Percentiles rank a stretch among this genome's conserved stretches.
These are phyloP conservation scores for Cebus imitator DNA, from an alignment of 2,113 vertebrate genomes.

Conservation along the genomic window DNA sequence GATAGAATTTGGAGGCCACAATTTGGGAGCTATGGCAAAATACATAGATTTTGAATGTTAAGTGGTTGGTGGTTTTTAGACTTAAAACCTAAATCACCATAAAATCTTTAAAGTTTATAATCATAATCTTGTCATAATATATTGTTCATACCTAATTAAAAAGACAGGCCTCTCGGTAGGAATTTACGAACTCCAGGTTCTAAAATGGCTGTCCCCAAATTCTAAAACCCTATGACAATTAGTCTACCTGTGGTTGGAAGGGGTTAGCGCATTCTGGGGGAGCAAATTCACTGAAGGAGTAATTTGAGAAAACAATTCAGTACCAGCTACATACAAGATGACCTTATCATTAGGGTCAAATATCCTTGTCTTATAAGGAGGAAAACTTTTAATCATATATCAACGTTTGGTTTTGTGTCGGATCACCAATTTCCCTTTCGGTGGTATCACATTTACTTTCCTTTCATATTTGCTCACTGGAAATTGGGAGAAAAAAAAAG, in stretches of 20 bases:
- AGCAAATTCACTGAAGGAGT: conserved; percentile 36
- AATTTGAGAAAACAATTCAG: conserved; percentile 25
- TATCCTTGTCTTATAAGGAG: neutral
- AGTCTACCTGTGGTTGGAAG: conserved; percentile 1
- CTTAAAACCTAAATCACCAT: conserved; percentile 6
- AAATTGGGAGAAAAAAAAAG: conserved; percentile 42
- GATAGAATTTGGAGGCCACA: neutral
- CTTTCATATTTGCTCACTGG: conserved; percentile 55
- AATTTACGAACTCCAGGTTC: neutral
- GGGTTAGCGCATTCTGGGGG: neutral
- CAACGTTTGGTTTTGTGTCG: conserved; percentile 35
- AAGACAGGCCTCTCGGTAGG: neutral
- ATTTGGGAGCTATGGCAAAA: conserved; percentile 10
- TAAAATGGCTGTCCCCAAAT: neutral
- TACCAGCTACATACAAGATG: conserved; percentile 16
- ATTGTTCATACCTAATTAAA: neutral
- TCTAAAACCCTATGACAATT: too few relatives aligned
- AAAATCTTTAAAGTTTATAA: neutral
- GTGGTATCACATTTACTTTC: conserved; percentile 35
- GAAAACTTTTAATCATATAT: neutral
- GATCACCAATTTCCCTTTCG: conserved; percentile 41
- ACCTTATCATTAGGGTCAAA: neutral
- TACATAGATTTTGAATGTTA: neutral
- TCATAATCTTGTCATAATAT: neutral
- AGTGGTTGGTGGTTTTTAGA: neutral